phyloP scores from a whole-genome alignment of 2,797 vertebrate genomes.

The Oophaga sylvatica region DNA sequence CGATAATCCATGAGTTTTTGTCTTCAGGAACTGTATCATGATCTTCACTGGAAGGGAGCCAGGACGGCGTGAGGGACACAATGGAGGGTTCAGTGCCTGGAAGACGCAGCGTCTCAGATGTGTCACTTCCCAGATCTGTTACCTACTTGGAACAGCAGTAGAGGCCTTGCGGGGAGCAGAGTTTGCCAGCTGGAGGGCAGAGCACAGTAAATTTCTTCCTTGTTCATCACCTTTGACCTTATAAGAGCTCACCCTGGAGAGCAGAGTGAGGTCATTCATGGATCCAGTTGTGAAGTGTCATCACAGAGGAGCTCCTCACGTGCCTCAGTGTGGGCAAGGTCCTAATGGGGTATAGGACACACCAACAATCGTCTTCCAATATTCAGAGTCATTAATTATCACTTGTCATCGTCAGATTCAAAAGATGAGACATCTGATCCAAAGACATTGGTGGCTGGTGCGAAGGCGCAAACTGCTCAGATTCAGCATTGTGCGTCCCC shows the following conservation, averaged over 20 bases:
- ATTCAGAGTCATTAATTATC: no score
- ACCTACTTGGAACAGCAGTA: constrained; percentile 35
- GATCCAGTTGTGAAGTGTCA: no score
- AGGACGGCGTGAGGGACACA: constrained; percentile 3
- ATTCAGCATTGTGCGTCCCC: no score
- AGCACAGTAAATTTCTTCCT: neutral
- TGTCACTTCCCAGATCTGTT: neutral
- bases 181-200: neutral
- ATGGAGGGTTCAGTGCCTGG: neutral
- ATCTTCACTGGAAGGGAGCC: neutral
- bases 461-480: no score
- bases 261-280: neutral
- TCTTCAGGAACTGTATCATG: neutral
- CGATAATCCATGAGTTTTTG: neutral
- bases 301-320: neutral
- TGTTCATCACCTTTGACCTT: neutral
- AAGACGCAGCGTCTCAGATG: neutral
- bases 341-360: neutral
- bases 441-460: no score
- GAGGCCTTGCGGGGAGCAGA: neutral
- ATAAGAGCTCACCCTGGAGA: neutral
- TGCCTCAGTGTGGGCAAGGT: neutral
- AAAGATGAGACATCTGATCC: no score
- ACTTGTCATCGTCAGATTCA: no score
- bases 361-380: no score